These are phyloP conservation scores for Ageneiosus marmoratus DNA, from an alignment of 2,113 vertebrate genomes.

Conservation along the genomic window DNA sequence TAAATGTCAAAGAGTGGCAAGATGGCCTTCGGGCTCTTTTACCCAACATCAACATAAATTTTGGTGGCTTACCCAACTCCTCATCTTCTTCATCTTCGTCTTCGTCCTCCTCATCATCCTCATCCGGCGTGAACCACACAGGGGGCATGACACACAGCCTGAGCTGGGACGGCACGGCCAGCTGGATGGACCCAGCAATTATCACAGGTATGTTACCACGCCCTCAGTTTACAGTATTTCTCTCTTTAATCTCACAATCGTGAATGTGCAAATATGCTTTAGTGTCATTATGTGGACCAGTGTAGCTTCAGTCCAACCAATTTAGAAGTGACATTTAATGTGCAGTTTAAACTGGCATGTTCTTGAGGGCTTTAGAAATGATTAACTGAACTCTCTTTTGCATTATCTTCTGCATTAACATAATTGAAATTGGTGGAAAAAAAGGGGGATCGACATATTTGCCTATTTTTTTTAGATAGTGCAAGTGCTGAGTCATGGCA, in stretches of 20 bases:
- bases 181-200: constrained; percentile 96
- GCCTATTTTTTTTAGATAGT: neutral
- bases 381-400: constrained; percentile 9
- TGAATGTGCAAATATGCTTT: neutral
- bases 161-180: constrained; percentile 88
- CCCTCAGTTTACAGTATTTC: neutral
- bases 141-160: constrained; percentile 84
- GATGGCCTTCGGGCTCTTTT: constrained; percentile 92
- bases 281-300: neutral
- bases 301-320: neutral
- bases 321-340: constrained; percentile 18
- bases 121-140: constrained; percentile 85
- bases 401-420: constrained; percentile 15
- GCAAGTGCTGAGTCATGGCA: constrained; percentile 3
- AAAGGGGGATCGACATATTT: neutral
- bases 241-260: neutral
- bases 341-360: neutral
- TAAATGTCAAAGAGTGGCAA: constrained; percentile 95
- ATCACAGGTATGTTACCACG: constrained; percentile 82
- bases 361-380: constrained; percentile 6
- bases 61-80: constrained; percentile 90
- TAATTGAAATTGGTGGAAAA: constrained; percentile 14
- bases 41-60: constrained; percentile 97
- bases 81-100: constrained; percentile 77
- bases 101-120: constrained; percentile 57